Conservation (phyloP, 2,113 vertebrate genomes). For the Lophochroa leadbeateri region DNA sequence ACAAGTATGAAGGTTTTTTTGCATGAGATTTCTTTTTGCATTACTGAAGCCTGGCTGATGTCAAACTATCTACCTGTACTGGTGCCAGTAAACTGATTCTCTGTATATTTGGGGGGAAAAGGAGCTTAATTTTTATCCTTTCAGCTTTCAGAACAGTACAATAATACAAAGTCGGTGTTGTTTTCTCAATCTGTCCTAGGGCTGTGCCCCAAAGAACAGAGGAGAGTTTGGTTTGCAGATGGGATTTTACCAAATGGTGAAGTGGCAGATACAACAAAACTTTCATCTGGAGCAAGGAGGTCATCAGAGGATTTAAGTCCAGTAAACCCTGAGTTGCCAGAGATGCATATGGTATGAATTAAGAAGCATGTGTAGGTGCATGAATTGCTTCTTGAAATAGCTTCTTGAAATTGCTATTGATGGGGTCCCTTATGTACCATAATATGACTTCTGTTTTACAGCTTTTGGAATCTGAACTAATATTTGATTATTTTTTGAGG, state of each 20-base stretch:
- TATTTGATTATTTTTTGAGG: neutral
- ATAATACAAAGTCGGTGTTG: neutral
- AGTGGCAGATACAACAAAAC: conserved; percentile 86
- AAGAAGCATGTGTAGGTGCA: neutral
- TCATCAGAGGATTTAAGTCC: conserved; percentile 79
- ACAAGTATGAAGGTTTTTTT: neutral
- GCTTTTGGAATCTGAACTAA: neutral
- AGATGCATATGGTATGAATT: conserved; percentile 56
- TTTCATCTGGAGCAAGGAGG: conserved; percentile 79
- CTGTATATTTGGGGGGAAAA: neutral
- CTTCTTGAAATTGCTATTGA: neutral
- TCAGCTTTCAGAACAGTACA: neutral
- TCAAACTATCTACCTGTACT: neutral
- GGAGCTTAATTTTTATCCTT: neutral
- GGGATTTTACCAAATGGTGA: conserved; percentile 93
- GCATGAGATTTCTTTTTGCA: neutral
- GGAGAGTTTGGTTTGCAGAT: conserved; percentile 95
- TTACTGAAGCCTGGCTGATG: neutral
- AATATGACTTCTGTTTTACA: neutral
- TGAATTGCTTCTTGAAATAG: neutral
- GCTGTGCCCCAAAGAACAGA: conserved; percentile 84
- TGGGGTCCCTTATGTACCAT: neutral
- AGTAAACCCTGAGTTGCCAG: conserved; percentile 9
- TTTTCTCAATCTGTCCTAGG: conserved; percentile 68
- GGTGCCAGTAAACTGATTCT: neutral